A percentile compares a stretch with the other conserved stretches of the same genome.
phyloP scores from a whole-genome alignment of 2,113 vertebrate genomes.

The Atlantisia rogersi region DNA sequence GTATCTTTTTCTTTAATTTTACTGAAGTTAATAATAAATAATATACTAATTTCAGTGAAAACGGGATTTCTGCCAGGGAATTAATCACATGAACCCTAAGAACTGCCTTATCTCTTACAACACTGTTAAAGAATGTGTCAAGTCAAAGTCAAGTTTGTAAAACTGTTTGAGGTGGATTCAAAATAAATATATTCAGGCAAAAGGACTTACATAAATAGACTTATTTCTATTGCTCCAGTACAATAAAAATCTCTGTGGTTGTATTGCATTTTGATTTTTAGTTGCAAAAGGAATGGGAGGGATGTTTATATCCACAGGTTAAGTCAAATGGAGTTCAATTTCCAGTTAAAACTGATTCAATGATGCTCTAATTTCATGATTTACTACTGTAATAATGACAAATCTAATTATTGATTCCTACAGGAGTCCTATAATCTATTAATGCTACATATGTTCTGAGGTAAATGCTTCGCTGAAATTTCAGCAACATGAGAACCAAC shows the following conservation, averaged over 20 bases:
- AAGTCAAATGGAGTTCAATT: background rate
- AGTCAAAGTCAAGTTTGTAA: background rate
- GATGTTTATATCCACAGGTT: background rate
- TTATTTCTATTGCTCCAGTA: background rate
- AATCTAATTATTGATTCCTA: background rate
- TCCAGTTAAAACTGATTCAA: background rate
- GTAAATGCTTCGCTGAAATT: background rate
- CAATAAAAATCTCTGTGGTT: background rate
- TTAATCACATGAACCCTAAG: background rate
- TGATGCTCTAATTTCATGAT: background rate
- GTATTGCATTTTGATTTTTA: background rate
- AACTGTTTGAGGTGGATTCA: background rate
- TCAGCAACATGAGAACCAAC: background rate
- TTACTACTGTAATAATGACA: background rate
- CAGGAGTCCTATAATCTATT: background rate
- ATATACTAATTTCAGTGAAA: background rate
- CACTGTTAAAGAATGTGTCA: background rate
- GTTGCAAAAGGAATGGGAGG: background rate
- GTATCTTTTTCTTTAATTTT: background rate
- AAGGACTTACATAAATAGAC: background rate
- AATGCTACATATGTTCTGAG: background rate
- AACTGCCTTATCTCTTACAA: background rate
- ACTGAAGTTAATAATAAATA: background rate
- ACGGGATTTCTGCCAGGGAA: background rate
- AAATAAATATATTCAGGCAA: background rate